phyloP scores from a whole-genome alignment of 2,888 invertebrate genomes.

The Torymus tubicola region DNA sequence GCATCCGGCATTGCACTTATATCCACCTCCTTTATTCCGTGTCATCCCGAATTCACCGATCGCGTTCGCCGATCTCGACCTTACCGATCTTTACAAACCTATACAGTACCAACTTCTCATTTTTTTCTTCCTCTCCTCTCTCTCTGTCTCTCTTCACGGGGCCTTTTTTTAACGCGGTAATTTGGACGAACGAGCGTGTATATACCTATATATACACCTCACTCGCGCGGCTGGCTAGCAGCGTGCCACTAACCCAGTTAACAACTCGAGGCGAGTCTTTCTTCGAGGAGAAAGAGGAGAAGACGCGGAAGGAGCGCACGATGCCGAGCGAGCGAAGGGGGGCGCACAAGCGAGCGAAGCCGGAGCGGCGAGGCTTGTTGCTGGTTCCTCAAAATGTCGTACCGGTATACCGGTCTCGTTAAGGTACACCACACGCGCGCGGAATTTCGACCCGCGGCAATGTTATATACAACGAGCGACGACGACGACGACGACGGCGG shows the following conservation, averaged over 20 bases:
- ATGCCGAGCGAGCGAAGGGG: conserved; percentile 31
- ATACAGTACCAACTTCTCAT: background rate
- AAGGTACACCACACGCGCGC: conserved; percentile 28
- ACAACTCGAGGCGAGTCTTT: conserved; percentile 70
- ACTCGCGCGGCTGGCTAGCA: conserved; percentile 68
- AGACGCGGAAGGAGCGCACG: conserved; percentile 52
- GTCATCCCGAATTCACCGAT: conserved; percentile 19
- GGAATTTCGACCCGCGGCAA: conserved; percentile 36
- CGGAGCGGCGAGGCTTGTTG: conserved; percentile 24
- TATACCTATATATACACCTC: too few relatives aligned
- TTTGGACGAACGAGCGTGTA: conserved; percentile 68
- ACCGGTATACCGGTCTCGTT: conserved; percentile 43
- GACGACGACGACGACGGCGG: too few relatives aligned
- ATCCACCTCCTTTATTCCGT: conserved; percentile 19
- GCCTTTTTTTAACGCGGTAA: conserved; percentile 65
- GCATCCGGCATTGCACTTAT: conserved; percentile 23
- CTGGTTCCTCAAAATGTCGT: conserved; percentile 42
- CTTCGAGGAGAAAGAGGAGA: conserved; percentile 62
- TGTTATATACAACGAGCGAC: too few relatives aligned
- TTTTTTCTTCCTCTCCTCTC: conserved; percentile 4
- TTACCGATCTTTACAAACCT: too few relatives aligned
- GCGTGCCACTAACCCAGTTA: conserved; percentile 76
- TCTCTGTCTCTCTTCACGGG: conserved; percentile 25
- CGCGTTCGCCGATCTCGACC: background rate
- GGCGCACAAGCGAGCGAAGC: conserved; percentile 44